Percentiles rank a stretch among this genome's conserved stretches.
Evolutionary conservation across 2,888 invertebrate genomes (phyloP).

Genomic region (Charanyca ferruginea): DNA sequence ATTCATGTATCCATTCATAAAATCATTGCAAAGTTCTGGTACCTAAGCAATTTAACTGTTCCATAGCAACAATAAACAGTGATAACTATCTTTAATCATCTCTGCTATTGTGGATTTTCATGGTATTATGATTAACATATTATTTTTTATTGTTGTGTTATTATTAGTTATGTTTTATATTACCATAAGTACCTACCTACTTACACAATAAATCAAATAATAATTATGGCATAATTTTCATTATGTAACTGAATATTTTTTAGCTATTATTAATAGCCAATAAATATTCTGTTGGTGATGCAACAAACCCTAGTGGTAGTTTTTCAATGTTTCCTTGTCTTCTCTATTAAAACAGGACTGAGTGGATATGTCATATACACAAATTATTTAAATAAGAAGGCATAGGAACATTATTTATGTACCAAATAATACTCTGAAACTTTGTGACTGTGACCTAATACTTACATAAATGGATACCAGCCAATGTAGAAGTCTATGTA

Average conservation of each 20-base stretch:
- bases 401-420: no score
- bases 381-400: conserved; percentile 1
- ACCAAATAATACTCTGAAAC: not conserved
- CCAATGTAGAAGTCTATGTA: conserved; percentile 40
- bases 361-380: not conserved
- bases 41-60: not conserved
- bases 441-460: conserved; percentile 1
- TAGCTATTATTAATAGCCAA: not conserved
- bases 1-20: not conserved
- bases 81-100: conserved; percentile 25
- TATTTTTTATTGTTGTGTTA: not conserved
- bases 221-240: no score
- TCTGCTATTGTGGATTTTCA: conserved; percentile 22
- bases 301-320: not conserved
- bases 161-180: not conserved
- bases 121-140: not conserved
- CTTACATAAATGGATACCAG: conserved; percentile 45
- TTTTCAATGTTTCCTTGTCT: conserved; percentile 6
- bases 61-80: conserved; percentile 43
- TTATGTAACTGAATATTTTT: no score
- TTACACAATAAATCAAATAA: no score
- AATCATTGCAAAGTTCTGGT: not conserved
- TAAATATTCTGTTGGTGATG: not conserved
- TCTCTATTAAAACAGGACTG: conserved; percentile 10
- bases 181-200: no score